phyloP scores from a whole-genome alignment of 2,113 vertebrate genomes.

The Pteropus alecto region DNA sequence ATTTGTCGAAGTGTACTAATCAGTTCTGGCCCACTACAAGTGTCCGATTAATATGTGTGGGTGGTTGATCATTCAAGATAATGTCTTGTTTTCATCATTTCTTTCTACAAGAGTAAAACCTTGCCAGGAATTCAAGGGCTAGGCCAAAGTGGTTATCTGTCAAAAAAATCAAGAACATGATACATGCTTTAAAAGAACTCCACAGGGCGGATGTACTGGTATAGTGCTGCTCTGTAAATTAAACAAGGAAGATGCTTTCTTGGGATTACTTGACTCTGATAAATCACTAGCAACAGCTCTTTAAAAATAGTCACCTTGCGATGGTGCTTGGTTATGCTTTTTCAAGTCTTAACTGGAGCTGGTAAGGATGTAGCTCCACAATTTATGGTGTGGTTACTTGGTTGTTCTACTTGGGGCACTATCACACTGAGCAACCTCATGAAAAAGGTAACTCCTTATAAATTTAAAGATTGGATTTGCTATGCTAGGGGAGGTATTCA shows the following conservation, averaged over 20 bases:
- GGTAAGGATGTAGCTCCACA: neutral
- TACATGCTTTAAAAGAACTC: neutral
- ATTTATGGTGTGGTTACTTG: neutral
- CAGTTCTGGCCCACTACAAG: neutral
- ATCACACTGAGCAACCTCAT: neutral
- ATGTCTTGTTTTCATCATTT: slow-evolving; percentile 2
- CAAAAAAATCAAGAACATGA: neutral
- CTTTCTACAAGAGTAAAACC: neutral
- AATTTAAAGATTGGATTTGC: neutral
- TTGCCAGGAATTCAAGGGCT: neutral
- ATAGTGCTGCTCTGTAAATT: neutral
- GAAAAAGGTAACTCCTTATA: neutral
- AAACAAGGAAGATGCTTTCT: neutral
- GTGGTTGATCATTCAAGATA: neutral
- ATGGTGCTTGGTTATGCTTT: neutral
- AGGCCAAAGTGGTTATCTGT: neutral
- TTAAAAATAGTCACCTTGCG: neutral
- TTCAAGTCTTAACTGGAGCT: slow-evolving; percentile 2
- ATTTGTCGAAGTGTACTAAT: neutral
- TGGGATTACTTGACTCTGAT: neutral
- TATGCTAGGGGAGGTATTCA: neutral
- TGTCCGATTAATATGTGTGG: neutral
- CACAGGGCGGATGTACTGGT: neutral
- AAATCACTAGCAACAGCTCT: neutral
- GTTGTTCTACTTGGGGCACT: neutral